These are phyloP conservation scores for Enteromius viviparus DNA, from an alignment of 2,797 vertebrate genomes.

Conservation along the genomic window DNA sequence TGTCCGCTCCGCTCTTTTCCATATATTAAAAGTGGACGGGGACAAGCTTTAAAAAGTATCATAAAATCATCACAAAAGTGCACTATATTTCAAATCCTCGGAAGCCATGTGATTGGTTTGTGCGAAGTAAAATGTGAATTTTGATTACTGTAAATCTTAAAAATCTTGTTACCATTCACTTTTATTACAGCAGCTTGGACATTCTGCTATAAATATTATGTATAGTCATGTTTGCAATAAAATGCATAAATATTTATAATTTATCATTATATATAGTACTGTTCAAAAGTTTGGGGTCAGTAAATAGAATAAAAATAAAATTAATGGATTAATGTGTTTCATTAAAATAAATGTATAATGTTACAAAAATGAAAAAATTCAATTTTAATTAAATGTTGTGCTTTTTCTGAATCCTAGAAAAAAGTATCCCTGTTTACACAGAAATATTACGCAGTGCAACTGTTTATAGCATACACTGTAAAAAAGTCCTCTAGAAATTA, in stretches of 20 bases:
- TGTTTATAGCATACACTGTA: not conserved
- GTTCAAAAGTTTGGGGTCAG: not conserved
- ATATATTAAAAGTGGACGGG: not conserved
- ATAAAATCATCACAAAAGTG: not conserved
- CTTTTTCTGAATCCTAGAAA: not conserved
- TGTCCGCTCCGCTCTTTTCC: not conserved
- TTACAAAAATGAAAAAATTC: not conserved
- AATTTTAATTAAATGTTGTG: not conserved
- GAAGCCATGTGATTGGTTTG: not conserved
- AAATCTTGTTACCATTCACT: not conserved
- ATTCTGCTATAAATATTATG: conserved; percentile 1
- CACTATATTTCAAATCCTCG: not conserved
- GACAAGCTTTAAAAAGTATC: not conserved
- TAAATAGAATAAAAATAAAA: not conserved
- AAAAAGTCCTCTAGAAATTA: too few relatives aligned
- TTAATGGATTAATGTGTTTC: not conserved
- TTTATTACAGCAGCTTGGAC: not conserved
- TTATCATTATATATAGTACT: not conserved
- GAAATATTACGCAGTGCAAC: not conserved
- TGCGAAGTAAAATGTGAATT: not conserved
- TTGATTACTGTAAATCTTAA: not conserved
- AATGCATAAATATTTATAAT: not conserved
- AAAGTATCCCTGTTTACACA: not conserved
- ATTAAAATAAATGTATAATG: not conserved
- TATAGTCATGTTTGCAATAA: not conserved